These are phyloP conservation scores for Acanthurus lineatus DNA, from an alignment of 2,797 vertebrate genomes.

Conservation along the genomic window DNA sequence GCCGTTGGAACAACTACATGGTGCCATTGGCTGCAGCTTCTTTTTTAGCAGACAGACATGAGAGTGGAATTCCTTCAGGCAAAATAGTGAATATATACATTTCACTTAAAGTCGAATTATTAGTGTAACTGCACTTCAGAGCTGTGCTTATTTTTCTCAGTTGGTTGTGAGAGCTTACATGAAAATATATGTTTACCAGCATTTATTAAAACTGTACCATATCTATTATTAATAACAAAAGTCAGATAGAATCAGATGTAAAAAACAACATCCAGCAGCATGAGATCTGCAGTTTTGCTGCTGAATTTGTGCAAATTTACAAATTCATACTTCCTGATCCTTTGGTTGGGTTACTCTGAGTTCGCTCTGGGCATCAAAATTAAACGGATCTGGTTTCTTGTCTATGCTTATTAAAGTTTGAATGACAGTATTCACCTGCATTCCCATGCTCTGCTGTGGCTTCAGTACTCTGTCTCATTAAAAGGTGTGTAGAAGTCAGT, in stretches of 20 bases:
- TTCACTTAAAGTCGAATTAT: too few species aligned
- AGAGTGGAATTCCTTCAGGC: too few species aligned
- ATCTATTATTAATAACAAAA: constrained; percentile 1
- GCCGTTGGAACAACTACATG: too few species aligned
- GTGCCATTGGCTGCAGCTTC: too few species aligned
- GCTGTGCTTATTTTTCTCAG: not conserved
- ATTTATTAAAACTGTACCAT: too few species aligned
- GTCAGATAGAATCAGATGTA: not conserved
- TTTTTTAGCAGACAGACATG: too few species aligned
- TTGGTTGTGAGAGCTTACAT: too few species aligned
- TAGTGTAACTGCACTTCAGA: not conserved
- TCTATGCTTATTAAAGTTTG: not conserved
- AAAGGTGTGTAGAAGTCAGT: too few species aligned
- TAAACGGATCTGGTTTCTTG: not conserved
- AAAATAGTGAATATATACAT: too few species aligned
- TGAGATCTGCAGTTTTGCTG: not conserved
- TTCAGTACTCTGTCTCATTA: not conserved
- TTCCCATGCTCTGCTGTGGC: too few species aligned
- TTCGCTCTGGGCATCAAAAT: not conserved
- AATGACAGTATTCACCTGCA: not conserved
- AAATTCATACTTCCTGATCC: not conserved
- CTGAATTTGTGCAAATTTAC: not conserved
- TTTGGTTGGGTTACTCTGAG: not conserved
- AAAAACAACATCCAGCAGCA: not conserved
- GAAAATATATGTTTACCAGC: too few species aligned